Base-by-base conservation (phyloP, 2,113 vertebrate genomes). In the Dipodomys stephensi region DNA sequence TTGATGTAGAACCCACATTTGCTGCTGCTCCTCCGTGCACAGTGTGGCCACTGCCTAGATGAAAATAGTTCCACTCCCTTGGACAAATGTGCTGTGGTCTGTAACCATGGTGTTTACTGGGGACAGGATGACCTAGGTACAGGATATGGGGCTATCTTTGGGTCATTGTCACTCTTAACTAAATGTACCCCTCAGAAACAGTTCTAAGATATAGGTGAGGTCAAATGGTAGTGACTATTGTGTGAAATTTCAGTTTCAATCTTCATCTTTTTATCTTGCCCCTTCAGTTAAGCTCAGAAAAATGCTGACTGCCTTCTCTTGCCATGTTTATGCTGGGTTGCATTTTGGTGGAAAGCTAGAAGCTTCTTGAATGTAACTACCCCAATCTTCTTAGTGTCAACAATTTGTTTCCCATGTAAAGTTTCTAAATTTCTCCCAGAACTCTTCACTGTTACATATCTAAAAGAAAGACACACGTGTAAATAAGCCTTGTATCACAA, bases 391-490 rank as follows among this genome's bases (percentile, higher is more conserved):
- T 86, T 90, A 91, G 88, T 84, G 71, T 83, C 53, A 92, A 53
- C 57, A 44, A 16, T 96, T 96, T 7, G 60, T 22, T 62, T 62
- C 60, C 88, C 78, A 87, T 84, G 87, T 76, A 94, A 39, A 74
- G 25, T 32, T 49, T 95, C 93, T 95, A 84, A 91, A 35, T 91
- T 83, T 79, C 80, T 94, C 91, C 85, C 96, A 97, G 92, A 97
- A 73, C 19, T 96, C 93, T 87, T 96, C 87, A 39, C 74, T 97
- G 74, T 80, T 96, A 25, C 83, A 93, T 15, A 97, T 76, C 93
- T 97, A 57, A 95, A 97, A 96, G 71, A 19, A 11, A 96, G 44
- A 46, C 22, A 77, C 13, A 44, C 44, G 18, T 16, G 44, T 53
- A 27, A 74, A 35, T 74, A 76, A 76, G 11, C 7, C 16, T 76